phyloP scores from a whole-genome alignment of 2,888 invertebrate species.

The Pachymerium ferrugineum region DNA sequence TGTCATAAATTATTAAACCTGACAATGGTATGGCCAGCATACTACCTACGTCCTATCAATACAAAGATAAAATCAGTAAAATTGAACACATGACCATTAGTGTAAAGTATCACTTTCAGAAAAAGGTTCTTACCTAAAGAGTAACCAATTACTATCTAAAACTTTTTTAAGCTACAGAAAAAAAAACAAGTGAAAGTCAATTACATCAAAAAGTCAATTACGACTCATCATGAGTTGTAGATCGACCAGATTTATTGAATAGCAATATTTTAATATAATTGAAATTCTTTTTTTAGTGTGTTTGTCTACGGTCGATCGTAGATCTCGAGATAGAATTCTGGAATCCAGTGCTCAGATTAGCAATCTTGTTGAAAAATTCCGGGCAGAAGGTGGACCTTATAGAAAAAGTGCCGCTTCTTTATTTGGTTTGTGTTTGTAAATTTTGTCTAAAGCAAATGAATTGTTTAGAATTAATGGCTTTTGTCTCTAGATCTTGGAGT shows the following conservation, averaged over 20 bases:
- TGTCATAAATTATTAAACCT: too few species aligned
- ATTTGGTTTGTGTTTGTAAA: too few species aligned
- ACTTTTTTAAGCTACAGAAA: neutral
- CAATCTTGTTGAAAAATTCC: constrained; percentile 83
- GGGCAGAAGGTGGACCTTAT: constrained; percentile 72
- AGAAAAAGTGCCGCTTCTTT: constrained; percentile 56
- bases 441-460: too few species aligned
- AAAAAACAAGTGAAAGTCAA: neutral
- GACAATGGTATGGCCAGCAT: too few species aligned
- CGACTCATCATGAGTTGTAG: too few species aligned
- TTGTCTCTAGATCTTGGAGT: neutral
- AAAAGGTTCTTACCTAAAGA: too few species aligned
- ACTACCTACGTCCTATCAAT: too few species aligned
- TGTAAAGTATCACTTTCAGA: too few species aligned
- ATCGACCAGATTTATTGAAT: neutral
- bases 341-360: constrained; percentile 92
- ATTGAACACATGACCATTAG: too few species aligned
- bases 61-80: too few species aligned
- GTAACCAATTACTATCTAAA: too few species aligned
- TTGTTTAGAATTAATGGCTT: neutral
- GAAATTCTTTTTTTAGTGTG: constrained; percentile 56
- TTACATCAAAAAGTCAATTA: neutral
- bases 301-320: constrained; percentile 67
- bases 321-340: constrained; percentile 82
- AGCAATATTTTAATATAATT: neutral